Evolutionary conservation across 2,113 vertebrate genomes (phyloP).

Genomic region (Callithrix jacchus): DNA sequence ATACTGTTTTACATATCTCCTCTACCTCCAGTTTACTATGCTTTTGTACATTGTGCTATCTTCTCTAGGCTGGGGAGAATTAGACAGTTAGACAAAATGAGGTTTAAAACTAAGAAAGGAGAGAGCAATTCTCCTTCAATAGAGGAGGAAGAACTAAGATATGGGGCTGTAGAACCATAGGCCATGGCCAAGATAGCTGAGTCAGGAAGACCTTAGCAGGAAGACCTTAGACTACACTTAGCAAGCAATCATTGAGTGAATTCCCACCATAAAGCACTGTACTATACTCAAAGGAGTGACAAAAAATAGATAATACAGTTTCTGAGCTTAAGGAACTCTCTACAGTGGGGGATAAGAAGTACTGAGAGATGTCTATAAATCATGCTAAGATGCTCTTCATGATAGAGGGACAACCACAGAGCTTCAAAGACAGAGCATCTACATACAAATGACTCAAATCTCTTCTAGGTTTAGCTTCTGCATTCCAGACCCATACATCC

Average conservation of each 20-base stretch:
- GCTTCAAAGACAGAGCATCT: background rate
- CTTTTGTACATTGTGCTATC: background rate
- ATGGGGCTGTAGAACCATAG: background rate
- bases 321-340: background rate
- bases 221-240: background rate
- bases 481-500: background rate
- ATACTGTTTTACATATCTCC: background rate
- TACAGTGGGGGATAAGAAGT: background rate
- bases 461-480: background rate
- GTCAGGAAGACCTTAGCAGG: background rate
- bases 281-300: background rate
- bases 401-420: background rate
- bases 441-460: background rate
- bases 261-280: no score
- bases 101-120: background rate
- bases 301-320: background rate
- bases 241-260: background rate
- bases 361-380: background rate
- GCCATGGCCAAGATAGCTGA: background rate
- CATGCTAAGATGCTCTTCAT: background rate
- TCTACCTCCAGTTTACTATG: background rate
- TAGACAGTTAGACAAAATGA: background rate
- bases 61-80: background rate
- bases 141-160: background rate
- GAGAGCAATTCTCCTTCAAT: background rate